phyloP scores from a whole-genome alignment of 2,113 vertebrate genomes.

The Thalassoma bifasciatum region DNA sequence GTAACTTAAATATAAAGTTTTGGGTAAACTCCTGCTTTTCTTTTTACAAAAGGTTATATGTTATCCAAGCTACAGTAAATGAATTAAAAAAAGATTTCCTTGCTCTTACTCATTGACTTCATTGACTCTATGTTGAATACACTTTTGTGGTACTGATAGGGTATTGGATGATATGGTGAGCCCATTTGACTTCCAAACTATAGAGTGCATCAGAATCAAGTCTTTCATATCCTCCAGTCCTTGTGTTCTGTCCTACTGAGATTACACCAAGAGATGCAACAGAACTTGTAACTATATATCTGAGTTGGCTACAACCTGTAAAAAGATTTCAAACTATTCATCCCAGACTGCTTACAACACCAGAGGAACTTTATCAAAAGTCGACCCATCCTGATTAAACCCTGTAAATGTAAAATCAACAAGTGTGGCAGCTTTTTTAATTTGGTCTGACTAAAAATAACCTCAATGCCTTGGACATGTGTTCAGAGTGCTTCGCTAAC shows the following conservation, averaged over 20 bases:
- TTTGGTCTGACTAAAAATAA: neutral
- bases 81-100: no score
- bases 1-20: neutral
- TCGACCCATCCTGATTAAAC: neutral
- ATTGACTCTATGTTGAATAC: neutral
- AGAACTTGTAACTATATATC: neutral
- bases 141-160: neutral
- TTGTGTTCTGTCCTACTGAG: neutral
- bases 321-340: neutral
- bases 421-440: neutral
- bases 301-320: neutral
- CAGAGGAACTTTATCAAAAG: neutral
- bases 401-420: neutral
- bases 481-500: neutral
- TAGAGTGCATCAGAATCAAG: neutral
- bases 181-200: neutral
- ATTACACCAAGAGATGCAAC: neutral
- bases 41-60: no score
- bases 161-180: neutral
- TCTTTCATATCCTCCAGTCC: neutral
- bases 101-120: neutral
- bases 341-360: neutral
- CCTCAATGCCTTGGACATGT: neutral
- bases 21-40: neutral
- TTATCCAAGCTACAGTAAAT: no score